Percentiles rank a stretch among this genome's conserved stretches.
Conservation (phyloP, 1,140 invertebrate genomes). For the Paramacrobiotus metropolitanus region DNA sequence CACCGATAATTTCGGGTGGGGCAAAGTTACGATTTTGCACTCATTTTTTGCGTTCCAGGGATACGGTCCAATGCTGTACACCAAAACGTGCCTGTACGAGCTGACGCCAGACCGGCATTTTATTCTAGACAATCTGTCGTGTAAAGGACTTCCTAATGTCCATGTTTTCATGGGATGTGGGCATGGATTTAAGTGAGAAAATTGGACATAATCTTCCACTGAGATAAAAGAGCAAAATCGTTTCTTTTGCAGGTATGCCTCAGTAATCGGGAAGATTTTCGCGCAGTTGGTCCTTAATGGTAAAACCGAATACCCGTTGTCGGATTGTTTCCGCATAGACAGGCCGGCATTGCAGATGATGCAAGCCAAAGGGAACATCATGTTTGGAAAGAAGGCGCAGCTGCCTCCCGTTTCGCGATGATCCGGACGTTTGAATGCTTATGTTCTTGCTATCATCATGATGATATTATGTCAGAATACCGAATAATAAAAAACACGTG, state of each 20-base stretch:
- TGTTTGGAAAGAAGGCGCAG: neutral
- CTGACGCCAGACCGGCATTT: constrained; percentile 21
- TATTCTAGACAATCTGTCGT: constrained; percentile 17
- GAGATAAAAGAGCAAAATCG: neutral
- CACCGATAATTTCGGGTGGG: too few relatives aligned
- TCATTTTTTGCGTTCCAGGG: constrained; percentile 14
- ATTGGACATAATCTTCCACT: neutral
- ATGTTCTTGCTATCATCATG: too few relatives aligned
- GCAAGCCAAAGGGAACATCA: neutral
- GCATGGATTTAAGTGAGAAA: constrained; percentile 22
- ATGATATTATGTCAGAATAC: too few relatives aligned
- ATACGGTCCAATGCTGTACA: constrained; percentile 17
- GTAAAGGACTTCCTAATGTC: constrained; percentile 16
- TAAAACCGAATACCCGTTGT: constrained; percentile 16
- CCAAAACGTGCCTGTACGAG: constrained; percentile 20
- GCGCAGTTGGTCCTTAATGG: constrained; percentile 19
- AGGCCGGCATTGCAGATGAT: constrained; percentile 12
- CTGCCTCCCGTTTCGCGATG: too few relatives aligned
- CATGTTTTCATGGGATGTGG: constrained; percentile 19
- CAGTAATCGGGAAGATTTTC: constrained; percentile 19
- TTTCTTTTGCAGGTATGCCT: constrained; percentile 16
- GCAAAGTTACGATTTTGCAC: too few relatives aligned
- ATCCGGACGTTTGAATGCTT: too few relatives aligned
- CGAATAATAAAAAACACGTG: too few relatives aligned
- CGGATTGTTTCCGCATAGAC: constrained; percentile 15